These are phyloP conservation scores for Lepilemur septentrionalis DNA, from an alignment of 2,797 vertebrate genomes.

Conservation along the genomic window DNA sequence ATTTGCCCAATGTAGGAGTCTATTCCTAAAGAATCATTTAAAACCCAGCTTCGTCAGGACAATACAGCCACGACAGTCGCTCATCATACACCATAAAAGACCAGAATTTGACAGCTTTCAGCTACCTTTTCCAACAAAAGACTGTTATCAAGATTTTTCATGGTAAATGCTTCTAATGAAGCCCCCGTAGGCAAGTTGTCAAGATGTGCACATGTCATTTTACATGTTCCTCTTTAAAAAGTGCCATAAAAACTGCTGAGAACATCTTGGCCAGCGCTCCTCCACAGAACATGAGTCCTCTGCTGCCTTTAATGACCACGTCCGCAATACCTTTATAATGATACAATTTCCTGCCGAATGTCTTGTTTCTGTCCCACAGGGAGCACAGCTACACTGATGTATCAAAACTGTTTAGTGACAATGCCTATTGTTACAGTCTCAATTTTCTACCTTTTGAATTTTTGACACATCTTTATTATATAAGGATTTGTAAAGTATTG, in stretches of 20 bases:
- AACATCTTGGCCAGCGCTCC: neutral
- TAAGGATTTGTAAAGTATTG: neutral
- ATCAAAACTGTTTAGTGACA: constrained; percentile 39
- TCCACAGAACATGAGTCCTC: neutral
- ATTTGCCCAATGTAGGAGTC: constrained; percentile 52
- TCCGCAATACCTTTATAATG: neutral
- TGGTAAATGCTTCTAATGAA: constrained; percentile 71
- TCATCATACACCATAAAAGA: constrained; percentile 59
- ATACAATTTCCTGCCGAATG: neutral
- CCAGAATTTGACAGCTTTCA: constrained; percentile 71
- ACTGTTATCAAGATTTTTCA: constrained; percentile 64
- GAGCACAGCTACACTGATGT: neutral
- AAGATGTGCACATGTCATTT: constrained; percentile 57
- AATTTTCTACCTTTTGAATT: neutral
- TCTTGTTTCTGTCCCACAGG: neutral
- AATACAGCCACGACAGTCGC: constrained; percentile 30
- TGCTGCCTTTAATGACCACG: constrained; percentile 9
- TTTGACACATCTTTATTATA: neutral
- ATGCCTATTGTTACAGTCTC: constrained; percentile 28
- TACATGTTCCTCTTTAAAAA: constrained; percentile 58
- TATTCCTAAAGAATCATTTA: constrained; percentile 61
- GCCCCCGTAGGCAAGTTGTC: constrained; percentile 65
- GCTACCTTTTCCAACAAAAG: constrained; percentile 65
- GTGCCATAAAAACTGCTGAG: constrained; percentile 47
- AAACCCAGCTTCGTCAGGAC: constrained; percentile 54